Conservation (phyloP, 2,797 vertebrate species). For the Microchirus variegatus region DNA sequence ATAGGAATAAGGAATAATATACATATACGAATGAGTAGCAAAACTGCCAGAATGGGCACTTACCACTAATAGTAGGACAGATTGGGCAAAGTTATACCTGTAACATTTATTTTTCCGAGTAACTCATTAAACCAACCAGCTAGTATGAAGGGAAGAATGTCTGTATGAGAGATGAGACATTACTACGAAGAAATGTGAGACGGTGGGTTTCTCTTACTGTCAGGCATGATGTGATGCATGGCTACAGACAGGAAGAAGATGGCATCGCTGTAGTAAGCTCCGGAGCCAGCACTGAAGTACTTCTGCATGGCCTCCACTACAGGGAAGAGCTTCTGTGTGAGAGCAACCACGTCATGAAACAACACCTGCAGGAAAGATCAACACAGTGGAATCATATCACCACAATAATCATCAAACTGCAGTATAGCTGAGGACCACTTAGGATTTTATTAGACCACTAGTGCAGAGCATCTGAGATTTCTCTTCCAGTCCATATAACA, state of each 20-base stretch:
- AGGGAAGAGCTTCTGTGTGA: conserved; percentile 92
- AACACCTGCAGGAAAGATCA: conserved; percentile 79
- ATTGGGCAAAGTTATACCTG: too few species aligned
- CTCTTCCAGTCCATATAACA: too few species aligned
- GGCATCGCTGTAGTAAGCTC: conserved; percentile 94
- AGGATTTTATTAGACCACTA: too few species aligned
- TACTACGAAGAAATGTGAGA: not conserved
- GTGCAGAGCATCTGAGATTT: not conserved
- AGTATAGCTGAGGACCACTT: not conserved
- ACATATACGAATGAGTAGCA: too few species aligned
- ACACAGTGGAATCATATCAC: conserved; percentile 7
- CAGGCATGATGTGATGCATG: conserved; percentile 95
- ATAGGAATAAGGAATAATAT: too few species aligned
- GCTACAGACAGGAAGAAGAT: conserved; percentile 98
- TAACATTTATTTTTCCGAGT: too few species aligned
- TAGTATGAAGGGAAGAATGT: too few species aligned
- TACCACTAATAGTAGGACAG: too few species aligned
- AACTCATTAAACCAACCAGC: too few species aligned
- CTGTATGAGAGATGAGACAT: not conserved
- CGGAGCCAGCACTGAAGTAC: conserved; percentile 94
- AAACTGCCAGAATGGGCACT: too few species aligned
- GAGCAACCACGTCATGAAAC: conserved; percentile 88
- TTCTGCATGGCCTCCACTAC: conserved; percentile 96
- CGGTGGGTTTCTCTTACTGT: conserved; percentile 79
- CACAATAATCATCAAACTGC: not conserved